Base-by-base conservation (phyloP, 2,888 invertebrate genomes). In the Clunio marinus region DNA sequence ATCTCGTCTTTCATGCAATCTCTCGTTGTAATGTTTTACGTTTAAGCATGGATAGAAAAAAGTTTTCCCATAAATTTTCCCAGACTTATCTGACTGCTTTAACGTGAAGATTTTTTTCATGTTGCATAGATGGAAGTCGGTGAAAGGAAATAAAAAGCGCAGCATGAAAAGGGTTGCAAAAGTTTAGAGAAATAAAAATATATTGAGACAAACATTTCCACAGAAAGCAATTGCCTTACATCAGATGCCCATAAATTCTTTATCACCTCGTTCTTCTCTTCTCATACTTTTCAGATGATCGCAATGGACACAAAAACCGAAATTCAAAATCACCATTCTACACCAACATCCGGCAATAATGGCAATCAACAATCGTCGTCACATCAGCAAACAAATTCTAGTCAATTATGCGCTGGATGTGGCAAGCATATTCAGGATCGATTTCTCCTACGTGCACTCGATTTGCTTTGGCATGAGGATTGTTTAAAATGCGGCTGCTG, bases 401-500 rank as follows among this genome's bases (percentile, higher is more conserved):
- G 63, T 68, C 86, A 92, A 81, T 89, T 93, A 74, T 96, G 96
- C 78, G 93, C 93, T 65, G 95, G 95, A 32, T 97, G 96, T 80
- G 91, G 91, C 76, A 96, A 96, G 80, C 88, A 89, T 75, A 97
- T 97, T 76, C 91, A 91, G 37, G 96, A 95, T 78, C 85, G 93
- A 74, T 95, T 87, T 78, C 83, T 96, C 72, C 85, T 96, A 75
- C 93, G 93, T 78, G 96, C 96, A 1, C 80, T 96, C 75, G 96
- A 96, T 78, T 87, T 93, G 81, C 88, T 89, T 76, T 97, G 97
- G 96, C 97, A 97, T 79, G 97, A 97, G 79, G 96, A 97, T 81
- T 97, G 97, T 78, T 86, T 97, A 70, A 97, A 96, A 80, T 95
- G 95, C 77, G 93, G 94, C 73, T 96, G 96, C 81, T 97, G 97